Base-by-base conservation (phyloP, 2,888 invertebrate genomes). In the Bellardia pandia region DNA sequence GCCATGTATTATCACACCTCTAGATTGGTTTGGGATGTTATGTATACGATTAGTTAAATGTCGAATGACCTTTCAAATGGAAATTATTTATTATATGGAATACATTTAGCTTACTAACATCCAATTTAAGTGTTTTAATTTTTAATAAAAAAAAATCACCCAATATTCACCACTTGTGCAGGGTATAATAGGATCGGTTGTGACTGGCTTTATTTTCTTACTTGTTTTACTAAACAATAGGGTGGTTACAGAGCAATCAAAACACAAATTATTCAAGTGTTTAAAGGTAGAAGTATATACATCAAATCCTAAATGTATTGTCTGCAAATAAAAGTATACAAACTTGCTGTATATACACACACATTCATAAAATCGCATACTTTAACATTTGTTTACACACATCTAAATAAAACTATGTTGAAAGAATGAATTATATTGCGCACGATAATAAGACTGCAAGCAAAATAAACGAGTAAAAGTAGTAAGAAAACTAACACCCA, bases 371-470 rank as follows among this genome's bases (percentile, higher is more conserved):
- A 45, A 45, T 45, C 23, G 2, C 23, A 60, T 13, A 58, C 16
- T 14, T 37, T 4, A 37, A 37, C 37, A 37, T 3, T 37, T 58
- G 30, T 45, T 71, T 74, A 23, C 64, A 37, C 6, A 30, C 30
- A 56, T 9, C 5, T 6, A 76, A 42, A n/a, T 56, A 45, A 45
- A 58, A 48, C 68, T 30, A 60, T 60, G 66, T 72, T 62, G 42
- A 66, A 64, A 68, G 72, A 71, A 40, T 71, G 72, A 76, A 60
- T 77, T 74, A 86, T 66, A 60, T 79, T 74, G 74, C 42, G 56
- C 37, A 74, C 78, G 68, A 86, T 82, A 82, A 86, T 64, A 51
- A 76, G 64, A 14, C 51, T 62, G 51, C 51, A 40, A 45, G 66
- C 7, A 45, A 30, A 23, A 45, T n/a, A 7, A 62, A 37, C 7